These are phyloP conservation scores for Drosophila peninsularis DNA, from an alignment of 2,888 invertebrate genomes.

Conservation along the genomic window DNA sequence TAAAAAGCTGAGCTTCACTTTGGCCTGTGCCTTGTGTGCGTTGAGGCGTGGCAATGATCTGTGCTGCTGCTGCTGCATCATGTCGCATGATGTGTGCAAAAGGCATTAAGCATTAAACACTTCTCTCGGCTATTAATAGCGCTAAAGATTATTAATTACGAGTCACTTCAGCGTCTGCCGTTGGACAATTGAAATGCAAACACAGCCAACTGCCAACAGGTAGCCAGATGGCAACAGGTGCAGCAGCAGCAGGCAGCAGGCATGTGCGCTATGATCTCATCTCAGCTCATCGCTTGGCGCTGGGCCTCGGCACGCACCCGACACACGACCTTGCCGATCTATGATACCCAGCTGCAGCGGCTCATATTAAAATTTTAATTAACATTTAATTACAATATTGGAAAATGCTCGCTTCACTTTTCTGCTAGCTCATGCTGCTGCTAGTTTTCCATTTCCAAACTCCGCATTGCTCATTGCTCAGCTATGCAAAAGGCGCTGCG, in stretches of 20 bases:
- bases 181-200: slow-evolving; percentile 66
- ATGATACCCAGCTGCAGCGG: slow-evolving; percentile 28
- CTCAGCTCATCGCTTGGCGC: slow-evolving; percentile 35
- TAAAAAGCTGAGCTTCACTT: slow-evolving; percentile 34
- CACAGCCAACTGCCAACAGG: slow-evolving; percentile 37
- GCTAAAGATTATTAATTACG: slow-evolving; percentile 64
- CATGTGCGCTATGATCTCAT: slow-evolving; percentile 67
- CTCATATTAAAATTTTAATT: slow-evolving; percentile 67
- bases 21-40: slow-evolving; percentile 61
- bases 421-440: slow-evolving; percentile 36
- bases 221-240: slow-evolving; percentile 59
- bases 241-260: slow-evolving; percentile 25
- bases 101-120: slow-evolving; percentile 50
- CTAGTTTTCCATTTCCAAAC: slow-evolving; percentile 24
- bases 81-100: slow-evolving; percentile 69
- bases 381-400: slow-evolving; percentile 53
- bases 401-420: slow-evolving; percentile 21
- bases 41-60: slow-evolving; percentile 31
- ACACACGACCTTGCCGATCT: slow-evolving; percentile 63
- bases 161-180: slow-evolving; percentile 34
- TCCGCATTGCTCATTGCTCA: slow-evolving; percentile 39
- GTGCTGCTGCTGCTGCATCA: slow-evolving; percentile 41
- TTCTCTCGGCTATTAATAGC: slow-evolving; percentile 64
- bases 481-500: slow-evolving; percentile 28
- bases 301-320: slow-evolving; percentile 62